Conservation (phyloP, 2,888 invertebrate genomes). For the Cataglyphis cursor region DNA sequence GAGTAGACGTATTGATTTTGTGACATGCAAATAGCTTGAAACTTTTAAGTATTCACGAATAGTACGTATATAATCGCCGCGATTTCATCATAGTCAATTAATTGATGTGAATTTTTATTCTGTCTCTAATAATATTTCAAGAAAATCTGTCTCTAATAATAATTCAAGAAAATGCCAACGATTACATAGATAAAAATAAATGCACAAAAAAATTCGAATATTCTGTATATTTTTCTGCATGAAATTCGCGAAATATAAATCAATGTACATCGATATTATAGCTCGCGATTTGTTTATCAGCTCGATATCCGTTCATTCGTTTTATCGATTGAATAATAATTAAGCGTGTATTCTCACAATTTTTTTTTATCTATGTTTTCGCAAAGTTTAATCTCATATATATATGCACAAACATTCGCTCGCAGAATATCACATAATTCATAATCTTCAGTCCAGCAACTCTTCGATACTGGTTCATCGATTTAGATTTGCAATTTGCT, state of each 20-base stretch:
- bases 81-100: slow-evolving; percentile 5
- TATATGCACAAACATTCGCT: background rate
- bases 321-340: background rate
- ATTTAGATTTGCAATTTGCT: background rate
- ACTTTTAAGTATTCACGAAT: background rate
- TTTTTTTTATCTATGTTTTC: background rate
- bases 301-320: background rate
- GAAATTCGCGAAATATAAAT: background rate
- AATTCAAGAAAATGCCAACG: background rate
- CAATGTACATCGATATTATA: background rate
- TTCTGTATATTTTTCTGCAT: background rate
- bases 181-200: background rate
- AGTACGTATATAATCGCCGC: background rate
- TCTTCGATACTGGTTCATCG: background rate
- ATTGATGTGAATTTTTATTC: background rate
- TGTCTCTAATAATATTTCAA: background rate
- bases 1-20: slow-evolving; percentile 28
- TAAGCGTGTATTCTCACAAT: background rate
- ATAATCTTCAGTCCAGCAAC: slow-evolving; percentile 16
- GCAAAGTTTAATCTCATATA: background rate
- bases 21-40: background rate
- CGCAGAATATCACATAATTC: slow-evolving; percentile 22
- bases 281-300: slow-evolving; percentile 3
- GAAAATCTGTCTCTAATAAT: background rate
- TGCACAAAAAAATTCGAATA: background rate